These are phyloP conservation scores for Redunca redunca DNA, from an alignment of 2,113 vertebrate genomes.

Conservation along the genomic window DNA sequence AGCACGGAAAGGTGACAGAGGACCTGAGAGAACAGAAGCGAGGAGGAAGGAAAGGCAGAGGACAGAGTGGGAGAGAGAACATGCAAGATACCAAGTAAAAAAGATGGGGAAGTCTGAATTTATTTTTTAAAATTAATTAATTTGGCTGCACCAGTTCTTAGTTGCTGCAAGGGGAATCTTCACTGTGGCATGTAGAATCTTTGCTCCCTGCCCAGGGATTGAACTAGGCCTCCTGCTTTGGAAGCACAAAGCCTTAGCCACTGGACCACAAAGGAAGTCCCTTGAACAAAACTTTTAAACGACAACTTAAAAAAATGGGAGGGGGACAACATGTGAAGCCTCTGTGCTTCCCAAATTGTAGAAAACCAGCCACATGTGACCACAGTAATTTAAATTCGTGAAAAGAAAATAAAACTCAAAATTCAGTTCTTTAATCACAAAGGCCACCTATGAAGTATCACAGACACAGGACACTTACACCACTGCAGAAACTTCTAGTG, in stretches of 20 bases:
- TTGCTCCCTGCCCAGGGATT: background rate
- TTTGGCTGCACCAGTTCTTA: background rate
- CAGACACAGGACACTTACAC: background rate
- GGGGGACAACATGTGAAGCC: background rate
- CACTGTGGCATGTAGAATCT: background rate
- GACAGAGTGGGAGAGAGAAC: background rate
- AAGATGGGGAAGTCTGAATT: background rate
- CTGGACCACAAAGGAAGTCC: background rate
- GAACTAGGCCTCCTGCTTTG: background rate
- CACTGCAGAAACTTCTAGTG: background rate
- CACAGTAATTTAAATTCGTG: background rate
- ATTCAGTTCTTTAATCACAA: background rate
- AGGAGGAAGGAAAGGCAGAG: background rate
- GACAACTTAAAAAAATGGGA: background rate
- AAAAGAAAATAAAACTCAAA: background rate
- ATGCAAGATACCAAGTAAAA: background rate
- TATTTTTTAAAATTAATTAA: background rate
- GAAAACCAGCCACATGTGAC: background rate
- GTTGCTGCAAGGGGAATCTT: background rate
- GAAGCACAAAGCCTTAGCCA: background rate
- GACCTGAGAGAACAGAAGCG: background rate
- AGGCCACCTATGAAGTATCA: background rate
- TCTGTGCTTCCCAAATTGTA: background rate
- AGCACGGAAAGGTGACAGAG: background rate
- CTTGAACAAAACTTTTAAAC: background rate